Evolutionary conservation across 2,113 vertebrate genomes (phyloP).

Genomic region (Ramphastos sulfuratus): DNA sequence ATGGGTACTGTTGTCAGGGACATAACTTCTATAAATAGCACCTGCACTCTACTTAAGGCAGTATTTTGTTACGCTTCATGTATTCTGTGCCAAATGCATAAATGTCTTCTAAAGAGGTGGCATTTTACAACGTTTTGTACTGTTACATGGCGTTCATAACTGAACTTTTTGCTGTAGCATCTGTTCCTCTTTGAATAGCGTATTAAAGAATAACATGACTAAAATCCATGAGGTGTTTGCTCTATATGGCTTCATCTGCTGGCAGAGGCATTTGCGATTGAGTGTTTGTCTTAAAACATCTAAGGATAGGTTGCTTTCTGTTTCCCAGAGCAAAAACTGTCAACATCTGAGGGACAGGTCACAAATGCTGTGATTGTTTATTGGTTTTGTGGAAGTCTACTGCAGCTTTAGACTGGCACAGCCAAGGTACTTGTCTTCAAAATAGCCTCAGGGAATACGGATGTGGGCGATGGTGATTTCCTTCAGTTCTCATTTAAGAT

Average conservation of each 20-base stretch:
- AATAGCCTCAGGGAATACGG: background rate
- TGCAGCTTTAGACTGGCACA: conserved; percentile 16
- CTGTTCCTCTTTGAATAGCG: background rate
- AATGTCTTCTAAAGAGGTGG: background rate
- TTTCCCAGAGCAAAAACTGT: conserved; percentile 15
- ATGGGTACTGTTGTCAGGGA: conserved; percentile 1
- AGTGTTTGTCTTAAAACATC: conserved; percentile 30
- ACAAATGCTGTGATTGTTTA: background rate
- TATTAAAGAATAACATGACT: background rate
- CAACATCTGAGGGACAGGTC: conserved; percentile 7
- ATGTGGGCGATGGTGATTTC: background rate
- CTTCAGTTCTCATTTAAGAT: background rate
- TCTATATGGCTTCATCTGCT: background rate
- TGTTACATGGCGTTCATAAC: background rate
- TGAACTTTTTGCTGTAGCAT: background rate
- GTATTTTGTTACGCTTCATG: background rate
- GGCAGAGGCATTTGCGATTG: background rate
- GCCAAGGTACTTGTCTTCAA: background rate
- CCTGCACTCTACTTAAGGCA: background rate
- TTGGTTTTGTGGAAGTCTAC: conserved; percentile 40
- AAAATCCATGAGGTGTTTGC: background rate
- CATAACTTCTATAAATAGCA: background rate
- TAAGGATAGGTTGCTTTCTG: conserved; percentile 30
- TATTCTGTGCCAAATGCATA: background rate
- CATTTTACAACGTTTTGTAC: background rate